Conservation (phyloP, 2,888 invertebrate genomes). For the Pyralis farinalis region DNA sequence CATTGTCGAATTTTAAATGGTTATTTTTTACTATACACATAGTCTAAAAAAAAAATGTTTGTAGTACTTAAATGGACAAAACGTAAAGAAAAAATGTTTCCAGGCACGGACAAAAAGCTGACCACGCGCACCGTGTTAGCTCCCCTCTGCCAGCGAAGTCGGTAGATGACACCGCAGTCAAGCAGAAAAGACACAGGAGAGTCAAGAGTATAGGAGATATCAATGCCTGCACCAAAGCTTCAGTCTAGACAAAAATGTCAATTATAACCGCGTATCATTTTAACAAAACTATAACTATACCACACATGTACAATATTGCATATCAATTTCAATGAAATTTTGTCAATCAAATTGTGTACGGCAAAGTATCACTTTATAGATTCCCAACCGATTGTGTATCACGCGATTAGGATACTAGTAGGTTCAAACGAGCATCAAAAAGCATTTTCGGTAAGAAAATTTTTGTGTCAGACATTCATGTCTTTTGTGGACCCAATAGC, state of each 20-base stretch:
- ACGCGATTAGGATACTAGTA: too few relatives aligned
- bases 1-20: too few relatives aligned
- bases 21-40: too few relatives aligned
- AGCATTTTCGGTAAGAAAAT: too few relatives aligned
- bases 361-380: background rate
- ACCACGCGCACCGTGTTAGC: slow-evolving; percentile 71
- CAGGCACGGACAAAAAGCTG: slow-evolving; percentile 68
- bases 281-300: slow-evolving; percentile 14
- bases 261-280: slow-evolving; percentile 11
- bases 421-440: too few relatives aligned
- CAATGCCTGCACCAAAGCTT: slow-evolving; percentile 78
- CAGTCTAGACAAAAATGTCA: slow-evolving; percentile 41
- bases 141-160: slow-evolving; percentile 72
- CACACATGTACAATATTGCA: slow-evolving; percentile 29
- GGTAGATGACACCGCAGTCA: slow-evolving; percentile 61
- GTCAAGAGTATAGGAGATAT: slow-evolving; percentile 89
- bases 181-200: slow-evolving; percentile 82
- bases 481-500: too few relatives aligned
- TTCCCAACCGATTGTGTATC: too few relatives aligned
- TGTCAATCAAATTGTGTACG: slow-evolving; percentile 23
- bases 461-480: too few relatives aligned
- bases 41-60: background rate
- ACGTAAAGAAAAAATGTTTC: slow-evolving; percentile 9
- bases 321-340: slow-evolving; percentile 30
- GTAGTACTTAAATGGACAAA: too few relatives aligned